These are phyloP conservation scores for Pseudococcus longispinus DNA, from an alignment of 2,888 invertebrate genomes.

Conservation along the genomic window DNA sequence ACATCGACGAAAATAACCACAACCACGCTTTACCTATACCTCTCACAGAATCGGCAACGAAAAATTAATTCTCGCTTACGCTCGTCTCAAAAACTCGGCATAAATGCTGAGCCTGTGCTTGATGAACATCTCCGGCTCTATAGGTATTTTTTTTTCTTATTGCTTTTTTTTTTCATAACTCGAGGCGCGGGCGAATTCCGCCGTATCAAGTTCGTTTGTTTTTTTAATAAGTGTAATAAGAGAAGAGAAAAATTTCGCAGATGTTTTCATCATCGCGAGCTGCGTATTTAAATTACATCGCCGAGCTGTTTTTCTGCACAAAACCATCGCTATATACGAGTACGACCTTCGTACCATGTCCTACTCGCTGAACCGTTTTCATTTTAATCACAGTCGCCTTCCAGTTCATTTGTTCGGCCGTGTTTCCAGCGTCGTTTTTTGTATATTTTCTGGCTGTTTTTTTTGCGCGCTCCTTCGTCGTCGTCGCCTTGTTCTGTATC, in stretches of 20 bases:
- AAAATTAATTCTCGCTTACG: slow-evolving; percentile 33
- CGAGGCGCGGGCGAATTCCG: not conserved
- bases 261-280: not conserved
- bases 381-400: slow-evolving; percentile 46
- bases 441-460: not conserved
- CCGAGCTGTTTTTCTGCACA: not conserved
- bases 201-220: slow-evolving; percentile 16
- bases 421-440: not conserved
- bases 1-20: slow-evolving; percentile 1
- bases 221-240: slow-evolving; percentile 26
- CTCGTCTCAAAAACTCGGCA: not conserved
- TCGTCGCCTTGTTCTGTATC: not conserved
- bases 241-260: not conserved
- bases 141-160: not conserved
- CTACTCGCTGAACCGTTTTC: not conserved
- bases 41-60: not conserved
- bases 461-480: not conserved
- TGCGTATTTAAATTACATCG: slow-evolving; percentile 33
- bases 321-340: not conserved
- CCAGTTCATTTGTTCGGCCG: slow-evolving; percentile 21
- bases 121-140: not conserved
- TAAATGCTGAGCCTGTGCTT: not conserved
- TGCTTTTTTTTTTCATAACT: not conserved
- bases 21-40: not conserved
- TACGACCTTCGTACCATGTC: slow-evolving; percentile 18